Evolutionary conservation across 2,888 invertebrate genomes (phyloP).

Genomic region (Eupithecia insigniata): DNA sequence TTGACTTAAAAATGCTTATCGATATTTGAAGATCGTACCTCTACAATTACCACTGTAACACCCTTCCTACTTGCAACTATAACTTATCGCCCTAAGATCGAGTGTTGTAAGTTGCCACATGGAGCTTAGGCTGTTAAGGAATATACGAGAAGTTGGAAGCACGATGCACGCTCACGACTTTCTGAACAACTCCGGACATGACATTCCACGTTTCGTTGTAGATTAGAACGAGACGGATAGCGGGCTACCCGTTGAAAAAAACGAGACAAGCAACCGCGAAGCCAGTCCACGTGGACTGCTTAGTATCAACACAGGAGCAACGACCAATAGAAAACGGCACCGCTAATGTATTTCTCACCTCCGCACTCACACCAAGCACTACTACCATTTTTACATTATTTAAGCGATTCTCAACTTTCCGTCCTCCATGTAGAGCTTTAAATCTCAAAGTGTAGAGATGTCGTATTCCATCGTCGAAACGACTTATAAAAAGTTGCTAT

Average conservation of each 20-base stretch:
- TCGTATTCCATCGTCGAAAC: conserved; percentile 69
- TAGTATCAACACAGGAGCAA: conserved; percentile 83
- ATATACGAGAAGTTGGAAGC: conserved; percentile 71
- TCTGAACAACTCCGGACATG: conserved; percentile 85
- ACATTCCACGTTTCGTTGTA: conserved; percentile 84
- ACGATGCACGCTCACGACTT: conserved; percentile 85
- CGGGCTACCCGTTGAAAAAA: conserved; percentile 78
- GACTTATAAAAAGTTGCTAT: conserved; percentile 65
- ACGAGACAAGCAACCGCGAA: conserved; percentile 80
- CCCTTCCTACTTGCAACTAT: conserved; percentile 54
- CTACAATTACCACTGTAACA: conserved; percentile 48
- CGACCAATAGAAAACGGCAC: conserved; percentile 84
- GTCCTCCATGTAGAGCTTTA: conserved; percentile 61
- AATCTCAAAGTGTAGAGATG: conserved; percentile 60
- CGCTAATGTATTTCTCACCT: conserved; percentile 86
- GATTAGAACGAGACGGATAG: conserved; percentile 83
- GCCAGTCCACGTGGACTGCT: conserved; percentile 83
- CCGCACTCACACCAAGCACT: conserved; percentile 81
- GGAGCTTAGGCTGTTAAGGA: conserved; percentile 65
- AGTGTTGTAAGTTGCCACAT: conserved; percentile 46
- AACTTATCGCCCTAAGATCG: conserved; percentile 47
- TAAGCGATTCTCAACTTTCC: conserved; percentile 72
- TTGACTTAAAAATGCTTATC: conserved; percentile 85
- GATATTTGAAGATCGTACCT: conserved; percentile 63
- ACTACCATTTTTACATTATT: conserved; percentile 71